Base-by-base conservation (phyloP, 2,888 invertebrate species). In the Germaria angustata region DNA sequence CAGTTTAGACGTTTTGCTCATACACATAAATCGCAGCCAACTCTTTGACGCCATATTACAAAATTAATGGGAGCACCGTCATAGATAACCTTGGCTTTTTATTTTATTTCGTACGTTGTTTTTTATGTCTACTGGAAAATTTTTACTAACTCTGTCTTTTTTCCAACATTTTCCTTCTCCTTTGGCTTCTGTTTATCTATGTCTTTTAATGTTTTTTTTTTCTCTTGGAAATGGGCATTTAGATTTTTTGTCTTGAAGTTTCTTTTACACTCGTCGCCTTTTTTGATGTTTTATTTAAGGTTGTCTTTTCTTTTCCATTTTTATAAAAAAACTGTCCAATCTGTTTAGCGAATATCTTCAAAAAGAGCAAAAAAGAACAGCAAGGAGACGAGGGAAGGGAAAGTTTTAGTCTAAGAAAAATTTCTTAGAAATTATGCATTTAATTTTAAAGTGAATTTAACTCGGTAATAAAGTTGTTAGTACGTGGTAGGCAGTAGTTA, bases 31-130 rank as follows among this genome's bases (percentile, higher is more conserved):
- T 82, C 75, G 75, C 59, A 71, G 79, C 65, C 82, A 79, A 66
- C 82, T 75, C 75, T 71, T 63, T 82, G 82, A 82, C 82, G 82
- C 82, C 82, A 75, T 75, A 75, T 82, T 79, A 82, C 79, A 82
- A 75, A 75, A 82, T 75, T 82, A 82, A 82, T 82, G 79, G 75
- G 66, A 59, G 53, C 75, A 82, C 49, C 75, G 79, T 75, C 71
- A 66, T 71, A 79, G 69, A 79, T 82, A 82, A 79, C 79, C 59
- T 75, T 75, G 69, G 59, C 36, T 17, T 78, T 78, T n/a, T n/a
- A n/a, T n/a, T 80, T 78, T 69, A 51, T 69, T 68, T 32, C 17
- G 17, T 53, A 11, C 34, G 34, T 34, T 75, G 53, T 59, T 59
- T 59, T 51, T 44, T 61, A 7, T 72, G 66, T 79, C 65, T 72